phyloP scores from a whole-genome alignment of 2,888 invertebrate species.

The Hydraecia micacea region DNA sequence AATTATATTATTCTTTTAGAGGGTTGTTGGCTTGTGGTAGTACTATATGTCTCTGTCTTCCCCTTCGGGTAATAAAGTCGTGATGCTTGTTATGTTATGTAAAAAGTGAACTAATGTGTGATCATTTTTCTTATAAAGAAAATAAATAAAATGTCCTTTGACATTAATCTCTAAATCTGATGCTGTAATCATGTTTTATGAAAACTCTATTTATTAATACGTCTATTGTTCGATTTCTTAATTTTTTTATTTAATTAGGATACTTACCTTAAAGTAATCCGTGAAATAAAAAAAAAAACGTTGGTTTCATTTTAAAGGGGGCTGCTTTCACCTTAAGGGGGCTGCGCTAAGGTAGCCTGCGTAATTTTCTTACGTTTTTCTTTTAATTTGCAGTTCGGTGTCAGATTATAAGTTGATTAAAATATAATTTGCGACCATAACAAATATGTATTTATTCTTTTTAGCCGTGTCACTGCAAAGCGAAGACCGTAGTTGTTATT shows the following conservation, averaged over 20 bases:
- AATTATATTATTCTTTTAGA: neutral
- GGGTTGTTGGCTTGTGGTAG: neutral
- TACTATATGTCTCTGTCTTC: neutral
- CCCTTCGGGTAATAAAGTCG: neutral
- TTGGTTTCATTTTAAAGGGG: neutral
- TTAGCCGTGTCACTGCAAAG: neutral
- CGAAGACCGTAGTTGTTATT: neutral
- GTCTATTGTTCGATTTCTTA: neutral
- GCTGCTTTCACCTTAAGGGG: neutral
- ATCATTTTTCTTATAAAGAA: neutral
- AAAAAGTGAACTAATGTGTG: constrained; percentile 1
- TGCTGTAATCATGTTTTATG: neutral
- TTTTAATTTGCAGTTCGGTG: neutral
- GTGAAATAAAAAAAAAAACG: neutral
- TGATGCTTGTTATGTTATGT: neutral
- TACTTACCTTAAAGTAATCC: neutral
- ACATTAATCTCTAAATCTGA: neutral
- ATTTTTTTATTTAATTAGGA: neutral
- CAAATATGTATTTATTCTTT: neutral
- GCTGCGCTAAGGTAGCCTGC: too few relatives aligned
- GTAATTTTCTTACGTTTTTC: neutral
- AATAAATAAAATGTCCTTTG: neutral
- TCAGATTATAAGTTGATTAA: neutral
- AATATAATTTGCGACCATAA: neutral
- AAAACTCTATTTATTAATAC: neutral